phyloP scores from a whole-genome alignment of 1,140 invertebrate genomes.

The Rhizoglyphus robini region DNA sequence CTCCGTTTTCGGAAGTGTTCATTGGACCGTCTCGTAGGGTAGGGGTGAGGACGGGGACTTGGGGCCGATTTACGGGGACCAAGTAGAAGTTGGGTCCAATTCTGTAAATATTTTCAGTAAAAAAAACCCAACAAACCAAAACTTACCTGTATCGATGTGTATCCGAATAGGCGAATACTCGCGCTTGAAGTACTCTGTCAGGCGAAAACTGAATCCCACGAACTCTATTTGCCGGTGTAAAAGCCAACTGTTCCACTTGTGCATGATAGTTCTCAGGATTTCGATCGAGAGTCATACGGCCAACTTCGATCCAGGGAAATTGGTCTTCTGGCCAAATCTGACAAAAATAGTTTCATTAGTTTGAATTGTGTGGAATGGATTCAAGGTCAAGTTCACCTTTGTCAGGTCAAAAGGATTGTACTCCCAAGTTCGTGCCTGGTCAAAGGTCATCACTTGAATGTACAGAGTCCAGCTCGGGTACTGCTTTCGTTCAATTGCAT shows the following conservation, averaged over 20 bases:
- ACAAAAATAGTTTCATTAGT: conserved; percentile 68
- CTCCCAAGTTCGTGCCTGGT: conserved; percentile 44
- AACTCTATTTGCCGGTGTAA: conserved; percentile 76
- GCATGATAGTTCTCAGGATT: conserved; percentile 88
- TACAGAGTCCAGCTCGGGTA: conserved; percentile 65
- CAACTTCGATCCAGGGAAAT: conserved; percentile 77
- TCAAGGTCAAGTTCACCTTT: conserved; percentile 64
- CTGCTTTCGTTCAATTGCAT: conserved; percentile 63
- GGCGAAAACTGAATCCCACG: conserved; percentile 79
- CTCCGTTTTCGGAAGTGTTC: conserved; percentile 35
- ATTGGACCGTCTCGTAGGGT: conserved; percentile 69
- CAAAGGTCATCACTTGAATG: conserved; percentile 47
- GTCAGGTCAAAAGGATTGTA: conserved; percentile 87
- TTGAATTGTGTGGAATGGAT: conserved; percentile 89
- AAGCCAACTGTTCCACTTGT: conserved; percentile 83
- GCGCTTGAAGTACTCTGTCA: conserved; percentile 76
- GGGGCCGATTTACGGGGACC: conserved; percentile 64
- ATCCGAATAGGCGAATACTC: conserved; percentile 85
- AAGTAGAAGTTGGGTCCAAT: conserved; percentile 75
- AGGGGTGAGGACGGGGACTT: background rate
- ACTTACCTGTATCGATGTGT: conserved; percentile 52
- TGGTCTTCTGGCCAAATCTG: conserved; percentile 37
- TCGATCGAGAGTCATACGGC: conserved; percentile 69
- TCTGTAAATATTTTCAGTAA: no score
- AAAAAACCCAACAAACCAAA: background rate